Evolutionary conservation across 2,797 vertebrate species (phyloP).

Genomic region (Rhadinocentrus ornatus): DNA sequence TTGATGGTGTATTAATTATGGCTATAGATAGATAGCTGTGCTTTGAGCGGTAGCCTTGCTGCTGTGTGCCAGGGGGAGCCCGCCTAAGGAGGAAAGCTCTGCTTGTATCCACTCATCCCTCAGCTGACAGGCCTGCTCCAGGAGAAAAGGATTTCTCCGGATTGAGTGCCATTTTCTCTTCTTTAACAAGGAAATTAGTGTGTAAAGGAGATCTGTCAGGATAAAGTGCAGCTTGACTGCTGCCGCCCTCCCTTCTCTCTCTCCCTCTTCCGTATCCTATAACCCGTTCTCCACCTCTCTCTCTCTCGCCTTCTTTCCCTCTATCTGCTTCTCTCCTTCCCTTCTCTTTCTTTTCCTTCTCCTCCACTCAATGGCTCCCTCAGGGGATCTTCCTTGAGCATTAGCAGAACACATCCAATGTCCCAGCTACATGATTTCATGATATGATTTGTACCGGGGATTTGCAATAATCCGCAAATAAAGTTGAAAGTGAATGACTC

Average conservation of each 20-base stretch:
- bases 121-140: constrained; percentile 80
- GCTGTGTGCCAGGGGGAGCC: constrained; percentile 78
- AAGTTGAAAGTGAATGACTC: constrained; percentile 80
- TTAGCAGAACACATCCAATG: constrained; percentile 77
- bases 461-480: constrained; percentile 82
- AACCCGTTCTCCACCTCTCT: constrained; percentile 62
- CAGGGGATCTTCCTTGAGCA: constrained; percentile 79
- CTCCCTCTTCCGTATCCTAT: constrained; percentile 62
- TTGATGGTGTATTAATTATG: constrained; percentile 79
- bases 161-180: constrained; percentile 84
- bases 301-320: constrained; percentile 54
- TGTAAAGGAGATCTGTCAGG: constrained; percentile 88
- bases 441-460: constrained; percentile 86
- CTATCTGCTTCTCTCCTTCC: constrained; percentile 52
- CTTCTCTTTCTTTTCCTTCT: constrained; percentile 52
- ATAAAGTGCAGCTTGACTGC: constrained; percentile 80
- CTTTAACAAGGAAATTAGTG: constrained; percentile 82
- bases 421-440: constrained; percentile 80
- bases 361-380: constrained; percentile 76
- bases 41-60: constrained; percentile 73
- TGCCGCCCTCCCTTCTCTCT: constrained; percentile 73
- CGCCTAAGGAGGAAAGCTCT: constrained; percentile 79
- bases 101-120: constrained; percentile 77
- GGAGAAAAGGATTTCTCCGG: constrained; percentile 73
- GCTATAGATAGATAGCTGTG: constrained; percentile 76